Evolutionary conservation across 2,113 vertebrate genomes (phyloP).

Genomic region (Manacus vitellinus): DNA sequence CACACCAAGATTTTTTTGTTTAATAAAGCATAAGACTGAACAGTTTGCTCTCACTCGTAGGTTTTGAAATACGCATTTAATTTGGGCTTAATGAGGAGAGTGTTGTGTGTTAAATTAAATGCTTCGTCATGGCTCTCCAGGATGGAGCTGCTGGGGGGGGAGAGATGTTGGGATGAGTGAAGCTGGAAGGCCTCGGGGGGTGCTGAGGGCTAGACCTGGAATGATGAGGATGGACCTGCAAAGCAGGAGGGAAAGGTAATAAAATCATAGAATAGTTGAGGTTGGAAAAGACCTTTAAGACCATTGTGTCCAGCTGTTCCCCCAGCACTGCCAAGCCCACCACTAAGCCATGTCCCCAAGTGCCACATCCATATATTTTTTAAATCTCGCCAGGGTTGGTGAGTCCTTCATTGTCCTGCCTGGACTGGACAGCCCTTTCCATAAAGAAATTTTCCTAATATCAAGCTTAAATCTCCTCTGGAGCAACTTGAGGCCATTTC

Average conservation of each 20-base stretch:
- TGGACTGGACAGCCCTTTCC: neutral
- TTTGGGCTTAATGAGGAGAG: constrained; percentile 58
- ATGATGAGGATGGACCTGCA: neutral
- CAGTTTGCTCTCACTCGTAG: constrained; percentile 24
- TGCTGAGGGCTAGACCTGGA: neutral
- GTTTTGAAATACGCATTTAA: constrained; percentile 72
- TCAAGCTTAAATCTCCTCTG: neutral
- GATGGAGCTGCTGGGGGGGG: neutral
- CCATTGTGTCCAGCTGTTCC: neutral
- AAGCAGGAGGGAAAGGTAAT: neutral
- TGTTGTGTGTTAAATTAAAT: neutral
- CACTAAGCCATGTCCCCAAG: accelerated
- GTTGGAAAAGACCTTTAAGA: neutral
- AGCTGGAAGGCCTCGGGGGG: neutral
- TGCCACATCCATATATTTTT: neutral
- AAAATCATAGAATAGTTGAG: neutral
- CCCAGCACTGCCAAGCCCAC: neutral
- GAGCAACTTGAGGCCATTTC: neutral
- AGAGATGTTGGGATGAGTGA: neutral
- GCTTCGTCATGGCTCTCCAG: neutral
- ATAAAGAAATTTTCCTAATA: neutral
- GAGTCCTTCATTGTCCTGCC: neutral
- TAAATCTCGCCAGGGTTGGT: neutral
- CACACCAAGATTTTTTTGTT: neutral
- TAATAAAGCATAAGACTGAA: constrained; percentile 43